phyloP scores from a whole-genome alignment of 2,888 invertebrate species.

The Vannuccia rotundouncinata region DNA sequence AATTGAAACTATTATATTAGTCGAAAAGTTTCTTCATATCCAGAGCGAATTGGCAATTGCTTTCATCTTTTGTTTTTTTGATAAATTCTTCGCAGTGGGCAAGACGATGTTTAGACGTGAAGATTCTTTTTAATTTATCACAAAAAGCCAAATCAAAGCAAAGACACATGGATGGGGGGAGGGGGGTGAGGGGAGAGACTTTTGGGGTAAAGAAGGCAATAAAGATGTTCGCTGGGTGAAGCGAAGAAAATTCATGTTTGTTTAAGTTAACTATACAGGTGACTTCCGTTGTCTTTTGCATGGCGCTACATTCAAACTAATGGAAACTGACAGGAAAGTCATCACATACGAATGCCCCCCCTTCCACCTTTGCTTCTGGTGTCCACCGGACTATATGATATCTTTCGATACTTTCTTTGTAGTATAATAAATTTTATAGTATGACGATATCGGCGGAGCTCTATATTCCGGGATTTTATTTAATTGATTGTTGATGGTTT shows the following conservation, averaged over 20 bases:
- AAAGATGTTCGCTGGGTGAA: background rate
- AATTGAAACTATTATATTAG: background rate
- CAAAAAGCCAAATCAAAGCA: background rate
- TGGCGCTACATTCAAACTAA: background rate
- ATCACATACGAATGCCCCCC: too few relatives aligned
- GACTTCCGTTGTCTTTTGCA: conserved; percentile 4
- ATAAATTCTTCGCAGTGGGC: background rate
- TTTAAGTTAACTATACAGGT: background rate
- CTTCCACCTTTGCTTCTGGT: too few relatives aligned
- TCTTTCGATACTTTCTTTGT: too few relatives aligned
- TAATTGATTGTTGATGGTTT: background rate
- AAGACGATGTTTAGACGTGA: background rate
- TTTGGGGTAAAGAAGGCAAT: background rate
- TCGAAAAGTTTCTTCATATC: background rate
- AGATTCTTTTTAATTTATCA: conserved; percentile 11
- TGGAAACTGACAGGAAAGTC: background rate
- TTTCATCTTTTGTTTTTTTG: background rate
- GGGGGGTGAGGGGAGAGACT: background rate
- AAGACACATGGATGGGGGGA: background rate
- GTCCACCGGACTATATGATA: too few relatives aligned
- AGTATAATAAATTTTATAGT: too few relatives aligned
- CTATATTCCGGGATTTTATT: too few relatives aligned
- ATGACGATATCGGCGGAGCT: too few relatives aligned
- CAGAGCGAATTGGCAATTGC: background rate
- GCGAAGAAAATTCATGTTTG: background rate